phyloP scores from a whole-genome alignment of 2,113 vertebrate species.

The Camelus bactrianus region DNA sequence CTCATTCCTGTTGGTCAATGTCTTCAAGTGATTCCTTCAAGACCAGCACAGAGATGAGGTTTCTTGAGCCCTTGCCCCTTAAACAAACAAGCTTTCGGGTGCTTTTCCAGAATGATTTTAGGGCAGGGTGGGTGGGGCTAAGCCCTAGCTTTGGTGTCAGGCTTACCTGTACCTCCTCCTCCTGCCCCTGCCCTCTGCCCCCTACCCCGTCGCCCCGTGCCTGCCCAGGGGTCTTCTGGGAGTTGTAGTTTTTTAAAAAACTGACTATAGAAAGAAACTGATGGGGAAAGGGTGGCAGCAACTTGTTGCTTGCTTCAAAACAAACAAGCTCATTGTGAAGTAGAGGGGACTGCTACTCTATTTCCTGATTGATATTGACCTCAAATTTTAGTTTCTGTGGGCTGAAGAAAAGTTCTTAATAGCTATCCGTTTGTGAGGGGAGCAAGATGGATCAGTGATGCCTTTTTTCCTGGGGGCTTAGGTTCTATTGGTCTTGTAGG shows the following conservation, averaged over 20 bases:
- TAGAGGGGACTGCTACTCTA: not conserved
- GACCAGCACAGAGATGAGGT: not conserved
- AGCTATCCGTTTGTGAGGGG: not conserved
- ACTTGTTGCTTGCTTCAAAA: not conserved
- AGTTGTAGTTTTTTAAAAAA: conserved; percentile 46
- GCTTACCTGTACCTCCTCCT: not conserved
- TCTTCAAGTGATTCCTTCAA: not conserved
- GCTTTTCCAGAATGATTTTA: not conserved
- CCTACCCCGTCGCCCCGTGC: too few species aligned
- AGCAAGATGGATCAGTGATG: not conserved
- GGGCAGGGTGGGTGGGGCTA: not conserved
- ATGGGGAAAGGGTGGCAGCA: not conserved
- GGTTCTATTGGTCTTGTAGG: not conserved
- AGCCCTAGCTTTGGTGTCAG: not conserved
- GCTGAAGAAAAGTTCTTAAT: not conserved
- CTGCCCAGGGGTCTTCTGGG: conserved; percentile 17
- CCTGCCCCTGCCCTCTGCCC: too few species aligned
- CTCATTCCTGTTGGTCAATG: not conserved
- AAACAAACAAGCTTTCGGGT: not conserved
- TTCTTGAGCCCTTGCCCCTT: not conserved
- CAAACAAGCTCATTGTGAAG: not conserved
- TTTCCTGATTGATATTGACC: not conserved
- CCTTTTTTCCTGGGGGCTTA: not conserved
- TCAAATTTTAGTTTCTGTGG: conserved; percentile 12
- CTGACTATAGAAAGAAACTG: not conserved